phyloP scores from a whole-genome alignment of 1,140 invertebrate species.

The Neoseiulus cucumeris region DNA sequence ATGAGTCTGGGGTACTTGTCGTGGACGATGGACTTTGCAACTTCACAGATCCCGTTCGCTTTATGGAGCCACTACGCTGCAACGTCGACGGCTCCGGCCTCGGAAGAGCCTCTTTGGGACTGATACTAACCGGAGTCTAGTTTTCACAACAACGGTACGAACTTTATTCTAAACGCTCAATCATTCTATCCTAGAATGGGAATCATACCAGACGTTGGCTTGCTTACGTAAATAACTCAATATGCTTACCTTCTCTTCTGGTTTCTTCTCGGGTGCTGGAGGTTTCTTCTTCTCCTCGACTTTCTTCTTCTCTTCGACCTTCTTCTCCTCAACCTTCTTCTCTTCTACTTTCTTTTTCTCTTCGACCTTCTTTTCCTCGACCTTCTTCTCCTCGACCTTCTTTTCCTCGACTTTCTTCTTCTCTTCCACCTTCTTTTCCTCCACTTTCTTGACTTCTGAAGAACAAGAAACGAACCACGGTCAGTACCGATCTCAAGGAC shows the following conservation, averaged over 20 bases:
- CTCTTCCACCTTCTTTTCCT: constrained; percentile 18
- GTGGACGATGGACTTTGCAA: neutral
- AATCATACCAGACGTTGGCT: too few species aligned
- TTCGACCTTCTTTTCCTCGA: constrained; percentile 21
- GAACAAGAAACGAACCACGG: constrained; percentile 7
- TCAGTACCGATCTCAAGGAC: too few species aligned
- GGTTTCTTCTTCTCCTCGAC: constrained; percentile 19
- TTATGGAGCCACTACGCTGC: neutral
- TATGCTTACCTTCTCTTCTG: constrained; percentile 16
- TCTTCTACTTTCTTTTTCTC: constrained; percentile 19
- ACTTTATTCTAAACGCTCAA: too few species aligned
- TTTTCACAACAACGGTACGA: too few species aligned
- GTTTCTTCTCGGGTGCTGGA: constrained; percentile 18
- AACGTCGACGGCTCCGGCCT: neutral
- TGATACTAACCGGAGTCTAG: too few species aligned
- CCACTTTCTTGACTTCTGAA: constrained; percentile 18
- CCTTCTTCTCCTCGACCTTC: constrained; percentile 27
- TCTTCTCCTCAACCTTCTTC: constrained; percentile 17
- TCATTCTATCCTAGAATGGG: too few species aligned
- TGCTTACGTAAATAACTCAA: neutral
- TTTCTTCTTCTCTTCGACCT: constrained; percentile 20
- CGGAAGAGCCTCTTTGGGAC: neutral
- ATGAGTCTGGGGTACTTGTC: neutral
- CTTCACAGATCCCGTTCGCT: neutral
- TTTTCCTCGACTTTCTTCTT: constrained; percentile 29